Evolutionary conservation across 1,140 invertebrate species (phyloP), one percentile per base, ranked within the genome.

Genomic region (Drosophila kepulauana): DNA sequence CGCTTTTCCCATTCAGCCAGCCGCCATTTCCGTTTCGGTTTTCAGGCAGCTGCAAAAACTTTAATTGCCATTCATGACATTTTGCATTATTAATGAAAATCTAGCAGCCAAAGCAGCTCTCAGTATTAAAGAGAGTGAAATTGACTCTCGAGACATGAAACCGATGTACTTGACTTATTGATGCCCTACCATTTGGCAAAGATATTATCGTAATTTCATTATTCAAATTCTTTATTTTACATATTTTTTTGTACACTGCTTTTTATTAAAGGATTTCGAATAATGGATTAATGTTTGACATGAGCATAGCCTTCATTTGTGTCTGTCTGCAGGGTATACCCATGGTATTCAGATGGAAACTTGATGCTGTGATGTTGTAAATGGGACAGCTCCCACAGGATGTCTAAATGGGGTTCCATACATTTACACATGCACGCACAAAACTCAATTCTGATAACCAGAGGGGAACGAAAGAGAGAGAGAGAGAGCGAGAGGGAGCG

Each of bases 361-460:
- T 45, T 57, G 58, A 58, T 68, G 48, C 56, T 54, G 35, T 46
- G 28, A 33, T 15, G 6, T n/a, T 54, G 66, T 33, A 87, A 79
- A 77, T 87, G 52, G 68, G 64, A 86, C 72, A 63, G 72, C 76
- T 86, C 82, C 82, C 82, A n/a, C 7, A 69, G 79, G 82, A 82
- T 45, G 25, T 63, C 62, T 61, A 67, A 58, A 57, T 56, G 38
- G 13, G 58, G 58, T 63, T 28, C 33, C 48, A 58, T 28, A 45
- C 35, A 41, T 38, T 52, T 48, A n/a, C 30, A 48, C 16, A 35
- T n/a, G 52, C 35, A 57, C 54, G 51, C 51, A 35, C 51, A 35
- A 15, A 54, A 35, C 51, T 54, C 51, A 41, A 41, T 52, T 8
- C 57, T 33, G 13, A 43, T 56, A 70, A n/a, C 8, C n/a, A 35